Conservation (phyloP, 2,113 vertebrate species). For the Mormyrus lacerda region DNA sequence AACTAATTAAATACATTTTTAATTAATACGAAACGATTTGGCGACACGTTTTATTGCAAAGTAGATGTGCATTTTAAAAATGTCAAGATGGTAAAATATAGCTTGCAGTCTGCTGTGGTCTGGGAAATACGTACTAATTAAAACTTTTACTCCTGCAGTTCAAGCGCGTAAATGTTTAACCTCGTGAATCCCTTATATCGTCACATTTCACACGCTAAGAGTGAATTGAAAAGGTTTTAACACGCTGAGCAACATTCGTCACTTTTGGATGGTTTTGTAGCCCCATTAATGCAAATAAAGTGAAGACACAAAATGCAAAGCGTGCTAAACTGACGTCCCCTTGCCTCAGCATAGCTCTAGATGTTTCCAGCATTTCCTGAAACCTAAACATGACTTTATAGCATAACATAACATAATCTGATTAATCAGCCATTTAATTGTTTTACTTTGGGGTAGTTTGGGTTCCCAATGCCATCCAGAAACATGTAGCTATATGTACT, state of each 20-base stretch:
- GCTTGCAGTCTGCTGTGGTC: not conserved
- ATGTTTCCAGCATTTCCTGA: not conserved
- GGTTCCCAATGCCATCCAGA: not conserved
- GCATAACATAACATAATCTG: not conserved
- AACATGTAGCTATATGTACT: not conserved
- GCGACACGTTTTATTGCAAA: not conserved
- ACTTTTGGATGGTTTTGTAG: not conserved
- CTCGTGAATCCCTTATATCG: not conserved
- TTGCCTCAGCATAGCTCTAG: not conserved
- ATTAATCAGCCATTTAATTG: not conserved
- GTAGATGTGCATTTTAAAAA: not conserved
- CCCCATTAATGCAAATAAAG: not conserved
- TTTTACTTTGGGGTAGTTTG: not conserved
- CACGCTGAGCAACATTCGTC: not conserved
- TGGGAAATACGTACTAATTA: not conserved
- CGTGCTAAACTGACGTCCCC: not conserved
- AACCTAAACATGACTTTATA: not conserved
- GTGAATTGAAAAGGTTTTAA: not conserved
- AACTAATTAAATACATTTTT: not conserved
- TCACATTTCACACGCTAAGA: not conserved
- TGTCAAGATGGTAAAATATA: not conserved
- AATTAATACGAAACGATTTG: not conserved
- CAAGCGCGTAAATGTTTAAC: not conserved
- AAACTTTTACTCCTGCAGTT: not conserved
- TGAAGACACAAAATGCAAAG: not conserved